These are phyloP conservation scores for Pedetes capensis DNA, from an alignment of 2,113 vertebrate species.

Conservation along the genomic window DNA sequence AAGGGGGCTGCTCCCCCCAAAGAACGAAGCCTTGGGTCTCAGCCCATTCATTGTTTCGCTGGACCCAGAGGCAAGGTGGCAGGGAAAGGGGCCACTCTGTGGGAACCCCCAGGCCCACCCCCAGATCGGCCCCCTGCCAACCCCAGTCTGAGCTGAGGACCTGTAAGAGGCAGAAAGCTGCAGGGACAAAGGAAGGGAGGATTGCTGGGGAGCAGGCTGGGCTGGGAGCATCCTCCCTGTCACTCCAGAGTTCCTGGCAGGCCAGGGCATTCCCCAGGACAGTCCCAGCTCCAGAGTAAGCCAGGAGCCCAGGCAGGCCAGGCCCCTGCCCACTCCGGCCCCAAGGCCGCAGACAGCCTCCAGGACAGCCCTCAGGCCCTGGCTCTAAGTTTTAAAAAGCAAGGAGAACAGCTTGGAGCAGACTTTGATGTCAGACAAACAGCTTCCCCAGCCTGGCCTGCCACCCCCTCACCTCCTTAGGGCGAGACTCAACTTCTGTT, in stretches of 20 bases:
- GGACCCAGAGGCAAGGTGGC: background rate
- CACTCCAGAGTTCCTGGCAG: no score
- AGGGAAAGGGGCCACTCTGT: background rate
- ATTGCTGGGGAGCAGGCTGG: background rate
- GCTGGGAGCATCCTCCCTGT: no score
- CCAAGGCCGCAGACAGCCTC: background rate
- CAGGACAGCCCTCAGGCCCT: background rate
- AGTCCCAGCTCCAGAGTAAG: background rate
- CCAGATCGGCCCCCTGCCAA: background rate
- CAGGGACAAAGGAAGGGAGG: background rate
- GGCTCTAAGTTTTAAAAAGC: slow-evolving; percentile 27
- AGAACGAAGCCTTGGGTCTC: background rate
- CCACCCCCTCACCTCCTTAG: background rate
- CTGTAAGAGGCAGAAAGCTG: background rate
- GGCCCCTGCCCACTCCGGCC: no score
- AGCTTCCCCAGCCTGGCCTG: background rate
- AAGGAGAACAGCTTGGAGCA: background rate
- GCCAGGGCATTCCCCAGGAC: background rate
- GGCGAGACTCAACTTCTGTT: background rate
- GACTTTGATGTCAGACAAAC: slow-evolving; percentile 9
- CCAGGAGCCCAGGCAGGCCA: no score
- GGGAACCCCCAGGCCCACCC: background rate
- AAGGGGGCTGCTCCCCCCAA: background rate
- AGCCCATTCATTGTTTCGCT: background rate
- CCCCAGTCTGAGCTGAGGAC: background rate